These are phyloP conservation scores for Meloidogyne hapla DNA, from an alignment of 1,140 invertebrate genomes.

Conservation along the genomic window DNA sequence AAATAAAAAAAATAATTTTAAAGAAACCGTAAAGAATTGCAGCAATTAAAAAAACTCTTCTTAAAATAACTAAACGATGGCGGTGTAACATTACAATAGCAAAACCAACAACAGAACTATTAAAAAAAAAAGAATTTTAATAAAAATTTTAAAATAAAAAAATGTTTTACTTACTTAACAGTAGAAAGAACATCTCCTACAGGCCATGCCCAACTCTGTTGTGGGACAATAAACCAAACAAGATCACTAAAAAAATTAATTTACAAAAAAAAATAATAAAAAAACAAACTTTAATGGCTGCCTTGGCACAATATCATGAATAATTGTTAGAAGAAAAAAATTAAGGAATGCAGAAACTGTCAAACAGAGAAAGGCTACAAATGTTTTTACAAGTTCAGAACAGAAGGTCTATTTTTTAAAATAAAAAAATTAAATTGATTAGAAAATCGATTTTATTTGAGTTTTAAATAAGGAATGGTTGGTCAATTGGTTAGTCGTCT, in stretches of 20 bases:
- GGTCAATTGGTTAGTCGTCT: not conserved
- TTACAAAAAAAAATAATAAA: not conserved
- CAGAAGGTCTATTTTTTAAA: constrained; percentile 43
- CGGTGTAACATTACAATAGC: constrained; percentile 57
- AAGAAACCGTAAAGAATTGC: constrained; percentile 42
- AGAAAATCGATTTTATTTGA: too few species aligned
- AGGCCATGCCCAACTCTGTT: constrained; percentile 63
- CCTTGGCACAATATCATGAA: constrained; percentile 61
- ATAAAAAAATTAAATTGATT: not conserved
- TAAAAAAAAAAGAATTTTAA: constrained; percentile 13
- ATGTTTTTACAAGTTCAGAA: constrained; percentile 58
- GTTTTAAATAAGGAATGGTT: too few species aligned
- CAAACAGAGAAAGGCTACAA: constrained; percentile 57
- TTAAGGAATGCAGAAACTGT: constrained; percentile 61
- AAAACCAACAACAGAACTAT: constrained; percentile 59
- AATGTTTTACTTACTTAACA: constrained; percentile 58
- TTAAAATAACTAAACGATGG: constrained; percentile 56
- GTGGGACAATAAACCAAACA: constrained; percentile 58
- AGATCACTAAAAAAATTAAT: constrained; percentile 41
- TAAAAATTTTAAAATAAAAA: constrained; percentile 19
- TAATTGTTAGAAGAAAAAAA: constrained; percentile 62
- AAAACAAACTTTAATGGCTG: constrained; percentile 39
- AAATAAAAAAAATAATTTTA: constrained; percentile 5
- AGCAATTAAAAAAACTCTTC: constrained; percentile 58
- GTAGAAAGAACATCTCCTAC: constrained; percentile 63